Evolutionary conservation across 2,797 vertebrate species (phyloP).

Genomic region (Scolopax bukidnonensis): DNA sequence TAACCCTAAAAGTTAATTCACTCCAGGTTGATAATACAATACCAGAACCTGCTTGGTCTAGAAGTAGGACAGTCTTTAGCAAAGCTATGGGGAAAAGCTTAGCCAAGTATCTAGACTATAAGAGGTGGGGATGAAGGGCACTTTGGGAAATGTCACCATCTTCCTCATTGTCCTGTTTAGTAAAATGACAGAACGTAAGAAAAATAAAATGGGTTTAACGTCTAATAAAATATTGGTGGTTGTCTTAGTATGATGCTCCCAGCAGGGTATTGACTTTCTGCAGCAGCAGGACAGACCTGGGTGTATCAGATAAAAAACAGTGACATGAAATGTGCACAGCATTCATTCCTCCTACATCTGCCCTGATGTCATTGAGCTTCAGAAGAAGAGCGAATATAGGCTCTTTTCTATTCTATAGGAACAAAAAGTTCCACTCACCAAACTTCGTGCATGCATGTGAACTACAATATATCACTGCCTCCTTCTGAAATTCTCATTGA

Average conservation of each 20-base stretch:
- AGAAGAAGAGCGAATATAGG: neutral
- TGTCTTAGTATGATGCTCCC: neutral
- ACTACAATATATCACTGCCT: neutral
- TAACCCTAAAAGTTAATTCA: conserved; percentile 38
- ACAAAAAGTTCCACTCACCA: neutral
- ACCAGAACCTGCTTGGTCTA: conserved; percentile 5
- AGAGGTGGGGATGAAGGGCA: neutral
- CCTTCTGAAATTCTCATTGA: neutral
- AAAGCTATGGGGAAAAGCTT: neutral
- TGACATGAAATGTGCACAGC: neutral
- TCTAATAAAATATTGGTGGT: neutral
- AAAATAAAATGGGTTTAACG: neutral
- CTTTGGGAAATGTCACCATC: neutral
- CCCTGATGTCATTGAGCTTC: neutral
- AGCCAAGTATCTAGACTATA: neutral
- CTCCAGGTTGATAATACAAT: neutral
- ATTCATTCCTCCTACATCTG: neutral
- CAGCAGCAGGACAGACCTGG: neutral
- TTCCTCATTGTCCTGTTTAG: neutral
- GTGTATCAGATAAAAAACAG: neutral
- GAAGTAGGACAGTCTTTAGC: neutral
- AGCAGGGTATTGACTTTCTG: neutral
- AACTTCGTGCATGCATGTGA: neutral
- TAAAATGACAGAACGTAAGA: neutral
- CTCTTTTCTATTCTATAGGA: neutral